Evolutionary conservation across 2,113 vertebrate species (phyloP), one percentile per base, ranked within the genome.

Genomic region (Petromus typicus): DNA sequence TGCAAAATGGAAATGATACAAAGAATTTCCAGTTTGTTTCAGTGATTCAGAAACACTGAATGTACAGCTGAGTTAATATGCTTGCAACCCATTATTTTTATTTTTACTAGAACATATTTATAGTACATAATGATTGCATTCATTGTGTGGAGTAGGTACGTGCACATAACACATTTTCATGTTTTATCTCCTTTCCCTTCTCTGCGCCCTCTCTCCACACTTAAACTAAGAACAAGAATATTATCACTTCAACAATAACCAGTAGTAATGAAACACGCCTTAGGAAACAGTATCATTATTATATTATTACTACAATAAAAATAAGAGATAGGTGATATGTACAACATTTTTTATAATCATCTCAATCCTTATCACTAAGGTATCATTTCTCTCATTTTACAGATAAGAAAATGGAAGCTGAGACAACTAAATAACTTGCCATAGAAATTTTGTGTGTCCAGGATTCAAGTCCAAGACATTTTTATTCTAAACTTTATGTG

Each of bases 21-120:
- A 61, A 67, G 83, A n/a, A n/a, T 80, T 86, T 93, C 20, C 5
- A 75, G 27, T 63, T 96, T 93, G 3, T 54, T 83, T 90, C 85
- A 45, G 54, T 91, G 25, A 34, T 71, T 84, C 43, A 87, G 57
- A 37, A 63, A 16, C 37, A 12, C 1, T 86, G 34, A 80, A 20
- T 95, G 18, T 64, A 92, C 93, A 59, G 22, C 22, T 12, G 9
- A 12, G 5, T 30, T 91, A 59, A 87, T 64, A 81, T 61, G 37
- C 1, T 93, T 66, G 11, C 17, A 91, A 80, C 40, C 4, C 43
- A 48, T 48, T 14, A 43, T 43, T 73, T 43, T 73, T 43, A 25
- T 73, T 43, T 71, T 43, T 73, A 73, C 12, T 73, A 43, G 22
- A 25, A 12, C 37, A 25, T 73, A 25, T 40, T 25, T 73, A 10